Base-by-base conservation (phyloP, 1,140 invertebrate species). In the Chironomus striatipennis region DNA sequence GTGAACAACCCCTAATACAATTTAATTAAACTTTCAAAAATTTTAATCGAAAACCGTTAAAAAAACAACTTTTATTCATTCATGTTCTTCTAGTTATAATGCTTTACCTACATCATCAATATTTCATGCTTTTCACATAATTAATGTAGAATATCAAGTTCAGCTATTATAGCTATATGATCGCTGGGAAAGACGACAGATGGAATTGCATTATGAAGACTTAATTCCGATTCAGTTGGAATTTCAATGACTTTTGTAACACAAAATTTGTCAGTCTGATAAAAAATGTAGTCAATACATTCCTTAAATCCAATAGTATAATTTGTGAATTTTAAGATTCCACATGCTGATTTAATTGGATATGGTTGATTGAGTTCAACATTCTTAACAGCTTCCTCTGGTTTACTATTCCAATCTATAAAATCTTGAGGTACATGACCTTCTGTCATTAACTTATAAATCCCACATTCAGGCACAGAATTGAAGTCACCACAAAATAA, bases 261-360 rank as follows among this genome's bases (percentile, higher is more conserved):
- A 75, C 85, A 78, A 2, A 96, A 82, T 72, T 85, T 80, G 74
- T 89, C 83, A 42, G 82, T 86, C 78, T 93, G 88, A 80, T 93
- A 93, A 83, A 90, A 96, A 79, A 98, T 97, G 78, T 97, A 98
- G 84, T 98, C 96, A 15, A 98, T 83, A 80, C 94, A 96, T 72
- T 89, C 95, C 67, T 89, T 86, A 84, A 97, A 98, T 0, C 87
- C 87, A 1, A 82, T 84, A 0, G 93, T 95, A 77, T 88, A 97
- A 81, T 97, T 97, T 7, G 96, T 98, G 79, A 89, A 97, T 72
- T 86, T 80, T 9, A 90, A 90, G 24, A 87, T 91, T 15, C 90
- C 90, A 83, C 88, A 94, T 7, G 90, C 91, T 83, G 90, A 94
- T 12, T 78, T 83, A 73, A 94, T 83, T 7, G 81, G 78, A 34